phyloP scores from a whole-genome alignment of 2,888 invertebrate genomes.

The Standfussiana lucernea region DNA sequence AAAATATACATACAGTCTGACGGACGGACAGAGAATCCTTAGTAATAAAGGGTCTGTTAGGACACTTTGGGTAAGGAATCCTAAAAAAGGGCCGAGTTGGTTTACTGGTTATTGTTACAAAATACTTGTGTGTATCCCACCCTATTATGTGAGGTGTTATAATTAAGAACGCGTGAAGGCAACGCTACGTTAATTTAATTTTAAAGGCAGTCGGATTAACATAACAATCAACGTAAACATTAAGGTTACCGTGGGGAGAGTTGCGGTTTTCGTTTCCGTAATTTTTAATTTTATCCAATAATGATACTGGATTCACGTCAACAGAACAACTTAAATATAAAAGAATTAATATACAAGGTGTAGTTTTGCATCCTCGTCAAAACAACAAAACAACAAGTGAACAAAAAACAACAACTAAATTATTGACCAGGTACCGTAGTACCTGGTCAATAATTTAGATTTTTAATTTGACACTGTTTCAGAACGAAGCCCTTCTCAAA shows the following conservation, averaged over 20 bases:
- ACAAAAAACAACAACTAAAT: too few relatives aligned
- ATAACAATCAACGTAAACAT: constrained; percentile 29
- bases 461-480: too few relatives aligned
- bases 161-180: constrained; percentile 37
- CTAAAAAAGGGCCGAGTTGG: neutral
- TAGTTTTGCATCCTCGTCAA: too few relatives aligned
- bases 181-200: constrained; percentile 42
- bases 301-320: too few relatives aligned
- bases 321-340: too few relatives aligned
- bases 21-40: neutral
- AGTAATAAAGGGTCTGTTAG: neutral
- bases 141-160: constrained; percentile 19
- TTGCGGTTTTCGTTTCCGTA: neutral
- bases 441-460: too few relatives aligned
- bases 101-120: neutral
- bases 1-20: neutral
- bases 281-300: neutral
- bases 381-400: too few relatives aligned
- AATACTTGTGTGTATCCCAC: constrained; percentile 7
- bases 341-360: too few relatives aligned
- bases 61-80: neutral
- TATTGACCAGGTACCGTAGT: too few relatives aligned
- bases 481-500: too few relatives aligned
- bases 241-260: neutral
- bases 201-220: constrained; percentile 36